Conservation (phyloP, 1,140 invertebrate species). For the Eumaeus atala region DNA sequence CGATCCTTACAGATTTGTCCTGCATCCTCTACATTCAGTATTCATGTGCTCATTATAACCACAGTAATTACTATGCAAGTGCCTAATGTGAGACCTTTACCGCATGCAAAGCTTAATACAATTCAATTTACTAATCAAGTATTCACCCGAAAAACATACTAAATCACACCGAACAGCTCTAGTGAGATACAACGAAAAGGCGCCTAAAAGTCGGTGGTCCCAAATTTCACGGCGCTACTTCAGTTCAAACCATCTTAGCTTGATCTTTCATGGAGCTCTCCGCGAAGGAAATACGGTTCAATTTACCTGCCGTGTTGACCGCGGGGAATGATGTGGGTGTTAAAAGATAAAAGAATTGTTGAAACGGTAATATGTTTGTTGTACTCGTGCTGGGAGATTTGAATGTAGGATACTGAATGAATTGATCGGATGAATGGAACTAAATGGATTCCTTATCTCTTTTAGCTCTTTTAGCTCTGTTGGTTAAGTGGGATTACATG, state of each 20-base stretch:
- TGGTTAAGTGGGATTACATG: no score
- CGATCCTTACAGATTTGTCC: no score
- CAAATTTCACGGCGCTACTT: constrained; percentile 44
- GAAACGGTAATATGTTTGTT: constrained; percentile 5
- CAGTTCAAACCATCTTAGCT: constrained; percentile 22
- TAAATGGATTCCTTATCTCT: constrained; percentile 5
- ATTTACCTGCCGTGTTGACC: neutral
- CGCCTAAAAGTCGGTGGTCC: constrained; percentile 44
- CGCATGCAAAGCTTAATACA: no score
- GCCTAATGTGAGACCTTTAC: no score
- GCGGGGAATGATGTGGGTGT: constrained; percentile 1
- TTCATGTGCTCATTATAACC: no score
- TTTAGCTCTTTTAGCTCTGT: no score
- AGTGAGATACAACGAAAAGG: constrained; percentile 21
- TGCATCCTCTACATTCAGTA: no score
- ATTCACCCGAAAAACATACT: neutral
- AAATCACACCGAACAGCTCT: constrained; percentile 16
- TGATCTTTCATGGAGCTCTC: constrained; percentile 1
- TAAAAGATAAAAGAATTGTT: constrained; percentile 8
- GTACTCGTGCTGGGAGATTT: constrained; percentile 11
- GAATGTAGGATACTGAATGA: constrained; percentile 5
- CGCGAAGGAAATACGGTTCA: constrained; percentile 2
- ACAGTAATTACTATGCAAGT: no score
- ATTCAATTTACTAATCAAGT: neutral
- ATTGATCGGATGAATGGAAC: neutral